Conservation (phyloP, 53 echinoderm and acorn worm genomes). For the Crossaster papposus region DNA sequence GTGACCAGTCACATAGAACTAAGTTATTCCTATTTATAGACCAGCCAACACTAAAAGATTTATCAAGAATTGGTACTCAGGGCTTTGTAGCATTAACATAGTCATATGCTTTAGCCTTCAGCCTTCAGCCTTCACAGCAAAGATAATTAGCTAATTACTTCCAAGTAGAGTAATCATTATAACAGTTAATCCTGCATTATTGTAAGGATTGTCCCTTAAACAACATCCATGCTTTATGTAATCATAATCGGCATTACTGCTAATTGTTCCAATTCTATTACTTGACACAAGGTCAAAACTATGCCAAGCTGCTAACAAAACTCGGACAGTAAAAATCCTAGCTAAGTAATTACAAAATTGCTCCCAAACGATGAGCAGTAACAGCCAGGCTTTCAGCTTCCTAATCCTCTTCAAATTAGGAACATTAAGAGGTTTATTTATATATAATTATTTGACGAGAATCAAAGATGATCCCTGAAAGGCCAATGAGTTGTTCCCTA, state of each 20-base stretch:
- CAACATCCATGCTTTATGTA: not conserved
- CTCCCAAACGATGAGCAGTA: not conserved
- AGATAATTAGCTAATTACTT: not conserved
- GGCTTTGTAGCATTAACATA: not conserved
- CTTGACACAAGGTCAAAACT: not conserved
- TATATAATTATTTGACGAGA: not conserved
- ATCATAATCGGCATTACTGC: not conserved
- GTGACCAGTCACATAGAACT: no score
- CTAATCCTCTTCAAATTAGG: no score
- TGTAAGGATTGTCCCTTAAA: not conserved
- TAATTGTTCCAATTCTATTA: not conserved
- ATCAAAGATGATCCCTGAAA: not conserved
- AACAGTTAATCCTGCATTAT: not conserved
- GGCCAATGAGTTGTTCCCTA: not conserved
- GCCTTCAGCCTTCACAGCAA: not conserved
- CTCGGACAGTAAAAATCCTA: not conserved
- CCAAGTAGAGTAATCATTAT: not conserved
- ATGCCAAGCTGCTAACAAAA: not conserved
- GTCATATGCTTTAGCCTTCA: not conserved
- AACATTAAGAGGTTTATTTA: not conserved
- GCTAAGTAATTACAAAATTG: not conserved
- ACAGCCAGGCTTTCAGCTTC: no score
- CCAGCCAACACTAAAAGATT: not conserved
- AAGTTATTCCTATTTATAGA: not conserved
- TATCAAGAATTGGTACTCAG: not conserved